Conservation (phyloP, 1,140 invertebrate species). For the Aricia agestis region DNA sequence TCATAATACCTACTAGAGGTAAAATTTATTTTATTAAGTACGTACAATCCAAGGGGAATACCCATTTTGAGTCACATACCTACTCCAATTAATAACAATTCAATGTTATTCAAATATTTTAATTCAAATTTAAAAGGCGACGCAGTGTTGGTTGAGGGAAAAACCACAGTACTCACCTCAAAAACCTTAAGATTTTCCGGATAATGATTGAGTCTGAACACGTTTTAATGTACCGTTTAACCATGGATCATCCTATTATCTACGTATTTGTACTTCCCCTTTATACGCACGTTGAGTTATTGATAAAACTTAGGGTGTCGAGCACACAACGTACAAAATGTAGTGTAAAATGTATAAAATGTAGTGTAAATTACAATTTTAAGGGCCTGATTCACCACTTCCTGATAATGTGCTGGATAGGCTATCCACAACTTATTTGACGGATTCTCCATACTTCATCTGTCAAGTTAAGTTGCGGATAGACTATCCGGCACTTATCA, state of each 20-base stretch:
- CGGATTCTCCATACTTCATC: too few relatives aligned
- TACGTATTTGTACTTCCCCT: background rate
- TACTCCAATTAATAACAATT: background rate
- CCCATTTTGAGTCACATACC: background rate
- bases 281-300: background rate
- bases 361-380: too few relatives aligned
- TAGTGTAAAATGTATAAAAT: too few relatives aligned
- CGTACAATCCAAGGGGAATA: background rate
- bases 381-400: too few relatives aligned
- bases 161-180: background rate
- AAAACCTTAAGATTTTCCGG: background rate
- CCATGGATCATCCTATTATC: background rate
- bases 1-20: too few relatives aligned
- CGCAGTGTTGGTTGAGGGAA: background rate
- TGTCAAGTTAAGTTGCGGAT: too few relatives aligned
- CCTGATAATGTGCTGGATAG: too few relatives aligned
- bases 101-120: background rate
- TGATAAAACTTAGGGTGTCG: background rate
- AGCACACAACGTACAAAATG: too few relatives aligned
- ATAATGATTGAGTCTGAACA: conserved; percentile 1
- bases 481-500: too few relatives aligned
- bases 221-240: background rate
- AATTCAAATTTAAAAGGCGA: background rate
- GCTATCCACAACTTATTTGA: too few relatives aligned
- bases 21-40: too few relatives aligned